Conservation (phyloP, 2,888 invertebrate species). For the Panopea generosa region DNA sequence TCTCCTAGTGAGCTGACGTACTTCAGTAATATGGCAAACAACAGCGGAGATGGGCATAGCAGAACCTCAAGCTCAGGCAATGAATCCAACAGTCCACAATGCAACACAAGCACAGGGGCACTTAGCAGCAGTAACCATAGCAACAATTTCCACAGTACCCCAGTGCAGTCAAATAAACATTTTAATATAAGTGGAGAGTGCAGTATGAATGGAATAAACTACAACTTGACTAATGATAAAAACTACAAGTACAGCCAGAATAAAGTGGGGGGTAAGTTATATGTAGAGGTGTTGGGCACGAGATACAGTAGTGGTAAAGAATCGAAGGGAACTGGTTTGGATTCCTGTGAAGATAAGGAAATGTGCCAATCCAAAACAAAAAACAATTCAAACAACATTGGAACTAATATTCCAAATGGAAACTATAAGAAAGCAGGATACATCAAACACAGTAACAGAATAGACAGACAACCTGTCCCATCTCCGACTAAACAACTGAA, state of each 20-base stretch:
- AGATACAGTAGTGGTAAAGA: too few relatives aligned
- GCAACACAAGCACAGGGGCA: too few relatives aligned
- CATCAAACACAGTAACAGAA: slow-evolving; percentile 38
- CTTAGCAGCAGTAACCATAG: too few relatives aligned
- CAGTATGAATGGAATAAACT: slow-evolving; percentile 30
- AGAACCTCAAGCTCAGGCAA: neutral
- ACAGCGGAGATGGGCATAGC: neutral
- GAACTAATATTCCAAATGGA: slow-evolving; percentile 18
- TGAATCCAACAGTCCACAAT: too few relatives aligned
- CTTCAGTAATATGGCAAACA: slow-evolving; percentile 31
- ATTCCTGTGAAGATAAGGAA: slow-evolving; percentile 19
- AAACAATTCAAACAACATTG: slow-evolving; percentile 51
- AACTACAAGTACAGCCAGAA: slow-evolving; percentile 45
- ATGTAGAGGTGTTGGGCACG: too few relatives aligned
- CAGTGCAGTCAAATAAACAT: too few relatives aligned
- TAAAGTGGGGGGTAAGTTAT: slow-evolving; percentile 42
- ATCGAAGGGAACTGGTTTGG: too few relatives aligned
- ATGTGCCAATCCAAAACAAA: slow-evolving; percentile 32
- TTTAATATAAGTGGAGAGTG: too few relatives aligned
- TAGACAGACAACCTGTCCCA: slow-evolving; percentile 50
- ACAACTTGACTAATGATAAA: slow-evolving; percentile 41
- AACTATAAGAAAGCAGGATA: neutral
- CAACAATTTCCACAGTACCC: too few relatives aligned
- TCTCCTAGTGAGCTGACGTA: slow-evolving; percentile 25
- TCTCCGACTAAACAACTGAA: slow-evolving; percentile 64